Evolutionary conservation across 53 echinoderm and acorn worm genomes (phyloP).

Genomic region (Echinarachnius parma): DNA sequence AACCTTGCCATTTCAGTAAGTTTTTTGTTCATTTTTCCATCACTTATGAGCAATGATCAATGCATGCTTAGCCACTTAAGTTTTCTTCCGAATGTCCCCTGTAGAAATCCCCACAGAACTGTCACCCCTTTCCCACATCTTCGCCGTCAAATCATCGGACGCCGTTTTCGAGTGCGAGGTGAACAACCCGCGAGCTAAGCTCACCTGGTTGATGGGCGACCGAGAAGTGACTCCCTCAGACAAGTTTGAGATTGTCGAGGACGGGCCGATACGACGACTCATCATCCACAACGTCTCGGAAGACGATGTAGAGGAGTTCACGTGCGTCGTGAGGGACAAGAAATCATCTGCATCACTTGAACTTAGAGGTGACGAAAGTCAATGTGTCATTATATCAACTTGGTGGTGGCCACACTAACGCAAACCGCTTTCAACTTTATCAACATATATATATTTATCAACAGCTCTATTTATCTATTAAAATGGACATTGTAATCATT

Average conservation of each 20-base stretch:
- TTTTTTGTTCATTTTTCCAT: no score
- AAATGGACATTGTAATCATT: no score
- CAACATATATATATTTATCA: no score
- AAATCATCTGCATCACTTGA: constrained; percentile 71
- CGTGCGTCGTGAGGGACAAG: constrained; percentile 73
- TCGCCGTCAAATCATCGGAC: neutral
- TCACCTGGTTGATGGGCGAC: constrained; percentile 69
- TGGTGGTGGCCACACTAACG: constrained; percentile 42
- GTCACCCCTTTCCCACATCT: constrained; percentile 9
- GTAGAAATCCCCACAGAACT: constrained; percentile 23
- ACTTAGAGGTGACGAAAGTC: constrained; percentile 48
- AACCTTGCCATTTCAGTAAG: no score
- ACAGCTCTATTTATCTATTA: no score
- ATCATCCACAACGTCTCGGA: constrained; percentile 47
- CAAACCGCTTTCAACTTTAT: constrained; percentile 18
- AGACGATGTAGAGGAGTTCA: constrained; percentile 58
- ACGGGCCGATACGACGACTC: constrained; percentile 46
- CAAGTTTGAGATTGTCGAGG: constrained; percentile 46
- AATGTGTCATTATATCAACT: constrained; percentile 11
- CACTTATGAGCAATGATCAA: no score
- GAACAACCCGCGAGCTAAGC: constrained; percentile 55
- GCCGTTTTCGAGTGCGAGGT: constrained; percentile 72
- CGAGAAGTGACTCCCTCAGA: constrained; percentile 65
- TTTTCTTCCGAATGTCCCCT: constrained; percentile 18
- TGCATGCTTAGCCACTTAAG: constrained; percentile 25